Conservation (phyloP, 2,797 vertebrate genomes). For the Morelia viridis region DNA sequence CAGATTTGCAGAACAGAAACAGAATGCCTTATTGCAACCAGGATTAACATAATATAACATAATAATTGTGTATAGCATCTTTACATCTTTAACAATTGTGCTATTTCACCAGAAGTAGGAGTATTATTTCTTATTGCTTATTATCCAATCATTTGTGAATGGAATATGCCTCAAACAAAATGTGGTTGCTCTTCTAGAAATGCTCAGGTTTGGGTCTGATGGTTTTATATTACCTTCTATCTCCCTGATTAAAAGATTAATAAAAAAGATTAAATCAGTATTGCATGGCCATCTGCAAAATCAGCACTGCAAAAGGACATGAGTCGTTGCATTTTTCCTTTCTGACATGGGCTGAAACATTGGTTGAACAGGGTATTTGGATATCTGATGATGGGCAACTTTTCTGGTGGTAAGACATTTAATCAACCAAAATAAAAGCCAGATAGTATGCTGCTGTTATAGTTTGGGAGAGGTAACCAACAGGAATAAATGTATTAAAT, state of each 20-base stretch:
- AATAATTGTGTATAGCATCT: no score
- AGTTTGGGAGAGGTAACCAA: not conserved
- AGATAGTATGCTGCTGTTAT: not conserved
- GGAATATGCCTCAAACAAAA: not conserved
- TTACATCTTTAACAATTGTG: no score
- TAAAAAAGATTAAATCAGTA: not conserved
- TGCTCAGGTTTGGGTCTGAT: not conserved
- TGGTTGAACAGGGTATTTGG: not conserved
- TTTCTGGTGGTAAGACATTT: not conserved
- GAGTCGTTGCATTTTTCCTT: not conserved
- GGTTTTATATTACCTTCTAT: not conserved
- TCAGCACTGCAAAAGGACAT: not conserved
- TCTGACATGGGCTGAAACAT: not conserved
- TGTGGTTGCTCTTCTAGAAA: not conserved
- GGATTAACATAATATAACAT: no score
- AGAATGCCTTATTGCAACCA: no score
- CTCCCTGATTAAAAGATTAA: not conserved
- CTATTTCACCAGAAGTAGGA: no score
- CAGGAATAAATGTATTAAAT: not conserved
- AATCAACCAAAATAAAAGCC: not conserved
- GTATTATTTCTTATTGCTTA: not conserved
- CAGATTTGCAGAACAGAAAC: no score
- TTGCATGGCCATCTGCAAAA: not conserved
- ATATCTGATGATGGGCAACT: not conserved
- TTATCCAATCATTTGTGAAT: not conserved